Base-by-base conservation (phyloP, 2,888 invertebrate species). In the Rhogogaster chlorosoma region DNA sequence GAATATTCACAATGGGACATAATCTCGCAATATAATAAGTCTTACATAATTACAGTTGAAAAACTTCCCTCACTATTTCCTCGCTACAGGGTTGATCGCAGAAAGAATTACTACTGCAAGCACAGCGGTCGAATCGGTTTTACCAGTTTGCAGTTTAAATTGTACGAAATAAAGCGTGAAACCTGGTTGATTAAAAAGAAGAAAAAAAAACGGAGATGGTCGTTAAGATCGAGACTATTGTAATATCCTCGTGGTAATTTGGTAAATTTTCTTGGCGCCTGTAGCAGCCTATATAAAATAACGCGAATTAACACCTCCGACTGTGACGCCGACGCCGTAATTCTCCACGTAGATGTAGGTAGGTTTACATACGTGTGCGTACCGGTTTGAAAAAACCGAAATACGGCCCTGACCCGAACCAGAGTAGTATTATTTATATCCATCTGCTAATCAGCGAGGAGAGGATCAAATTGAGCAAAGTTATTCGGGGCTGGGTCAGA, bases 361-460 rank as follows among this genome's bases (percentile, higher is more conserved):
- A 61, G 22, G 26, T 61, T 22, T 26, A 10, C 22, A 61, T 22
- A 61, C 10, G 4, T 61, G n/a, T 42, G 15, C 73, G n/a, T 29
- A 49, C 22, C 29, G 29, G 75, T 49, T 45, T 36, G 29, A 49
- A 32, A 77, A 15, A 29, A 49, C 32, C 53, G 18, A 77, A 53
- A 77, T 53, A 32, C 53, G 77, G 53, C 77, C 77, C 77, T 77
- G 77, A 77, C 77, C 53, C 53, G 29, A n/a, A 53, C 77, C 29
- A 53, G 49, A 53, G 29, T 53, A 22, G 15, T n/a, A 49, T 53
- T 77, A 77, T 53, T 53, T 77, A 77, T 49, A 49, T 32, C 18
- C 18, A 77, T 53, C 22, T 49, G 29, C 29, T 32, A 53, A 15
- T 26, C 29, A 53, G 10, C 29, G 53, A 32, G 73, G n/a, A 6